Conservation (phyloP, 2,113 vertebrate species). For the Notarius lentiginosus region DNA sequence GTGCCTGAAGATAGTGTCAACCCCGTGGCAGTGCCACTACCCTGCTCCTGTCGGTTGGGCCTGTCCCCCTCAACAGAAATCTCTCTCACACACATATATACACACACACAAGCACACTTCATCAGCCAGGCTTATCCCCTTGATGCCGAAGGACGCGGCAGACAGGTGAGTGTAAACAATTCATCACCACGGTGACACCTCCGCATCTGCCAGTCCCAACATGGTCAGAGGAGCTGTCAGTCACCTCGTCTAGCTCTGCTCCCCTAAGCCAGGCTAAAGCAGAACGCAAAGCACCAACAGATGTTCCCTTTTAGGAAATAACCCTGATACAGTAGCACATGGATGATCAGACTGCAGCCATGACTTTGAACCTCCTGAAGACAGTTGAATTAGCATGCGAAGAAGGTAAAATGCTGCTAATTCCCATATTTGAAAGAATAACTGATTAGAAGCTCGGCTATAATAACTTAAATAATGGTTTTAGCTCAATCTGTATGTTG, state of each 20-base stretch:
- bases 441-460: background rate
- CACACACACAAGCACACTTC: slow-evolving; percentile 18
- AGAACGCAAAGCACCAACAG: slow-evolving; percentile 66
- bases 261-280: slow-evolving; percentile 59
- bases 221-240: slow-evolving; percentile 75
- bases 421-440: background rate
- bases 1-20: slow-evolving; percentile 63
- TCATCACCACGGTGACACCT: slow-evolving; percentile 86
- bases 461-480: slow-evolving; percentile 2
- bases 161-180: slow-evolving; percentile 83
- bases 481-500: slow-evolving; percentile 18
- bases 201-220: slow-evolving; percentile 80
- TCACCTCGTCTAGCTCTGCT: slow-evolving; percentile 64
- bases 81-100: slow-evolving; percentile 7
- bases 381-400: background rate
- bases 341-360: slow-evolving; percentile 1
- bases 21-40: slow-evolving; percentile 40
- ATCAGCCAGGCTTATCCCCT: slow-evolving; percentile 63
- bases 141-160: slow-evolving; percentile 69
- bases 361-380: slow-evolving; percentile 19
- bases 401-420: background rate
- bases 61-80: slow-evolving; percentile 33
- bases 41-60: slow-evolving; percentile 56
- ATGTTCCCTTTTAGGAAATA: slow-evolving; percentile 57
- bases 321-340: background rate